A percentile compares a stretch with the other conserved stretches of the same genome.
Conservation (phyloP, 1,140 invertebrate species). For the Thalassaphorura encarpata region DNA sequence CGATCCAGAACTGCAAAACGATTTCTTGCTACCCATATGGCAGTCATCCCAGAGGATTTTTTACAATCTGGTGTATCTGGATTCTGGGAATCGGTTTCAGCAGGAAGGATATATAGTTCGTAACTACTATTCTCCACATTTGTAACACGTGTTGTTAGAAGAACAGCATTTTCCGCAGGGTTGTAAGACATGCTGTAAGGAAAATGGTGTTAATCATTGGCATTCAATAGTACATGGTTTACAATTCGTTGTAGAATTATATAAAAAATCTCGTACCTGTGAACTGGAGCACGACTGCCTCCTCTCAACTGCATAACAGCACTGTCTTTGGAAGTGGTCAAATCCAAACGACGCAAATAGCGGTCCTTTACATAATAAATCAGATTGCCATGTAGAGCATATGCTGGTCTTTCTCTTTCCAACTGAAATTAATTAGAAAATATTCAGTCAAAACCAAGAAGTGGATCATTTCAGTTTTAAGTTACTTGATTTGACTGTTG, state of each 20-base stretch:
- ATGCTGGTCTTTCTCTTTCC: slow-evolving; percentile 92
- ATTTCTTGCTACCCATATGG: slow-evolving; percentile 97
- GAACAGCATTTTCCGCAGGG: slow-evolving; percentile 82
- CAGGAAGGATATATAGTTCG: slow-evolving; percentile 84
- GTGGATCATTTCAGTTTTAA: too few relatives aligned
- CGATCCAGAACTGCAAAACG: slow-evolving; percentile 94
- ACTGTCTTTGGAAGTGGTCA: slow-evolving; percentile 83
- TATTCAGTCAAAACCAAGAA: too few relatives aligned
- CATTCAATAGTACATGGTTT: too few relatives aligned
- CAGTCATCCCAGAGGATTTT: slow-evolving; percentile 78
- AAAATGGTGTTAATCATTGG: too few relatives aligned
- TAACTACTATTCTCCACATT: slow-evolving; percentile 84
- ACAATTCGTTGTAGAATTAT: slow-evolving; percentile 12
- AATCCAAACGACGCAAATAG: slow-evolving; percentile 81
- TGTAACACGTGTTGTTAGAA: slow-evolving; percentile 63
- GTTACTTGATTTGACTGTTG: too few relatives aligned
- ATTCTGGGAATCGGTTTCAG: slow-evolving; percentile 49
- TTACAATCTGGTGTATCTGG: slow-evolving; percentile 60
- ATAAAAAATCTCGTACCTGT: slow-evolving; percentile 42
- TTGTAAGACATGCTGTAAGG: slow-evolving; percentile 92
- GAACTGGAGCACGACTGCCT: slow-evolving; percentile 56
- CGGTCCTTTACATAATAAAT: slow-evolving; percentile 95
- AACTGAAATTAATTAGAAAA: too few relatives aligned
- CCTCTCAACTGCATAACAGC: slow-evolving; percentile 88
- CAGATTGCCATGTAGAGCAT: slow-evolving; percentile 83